Base-by-base conservation (phyloP, 2,113 vertebrate species). In the Eulacestoma nigropectus region DNA sequence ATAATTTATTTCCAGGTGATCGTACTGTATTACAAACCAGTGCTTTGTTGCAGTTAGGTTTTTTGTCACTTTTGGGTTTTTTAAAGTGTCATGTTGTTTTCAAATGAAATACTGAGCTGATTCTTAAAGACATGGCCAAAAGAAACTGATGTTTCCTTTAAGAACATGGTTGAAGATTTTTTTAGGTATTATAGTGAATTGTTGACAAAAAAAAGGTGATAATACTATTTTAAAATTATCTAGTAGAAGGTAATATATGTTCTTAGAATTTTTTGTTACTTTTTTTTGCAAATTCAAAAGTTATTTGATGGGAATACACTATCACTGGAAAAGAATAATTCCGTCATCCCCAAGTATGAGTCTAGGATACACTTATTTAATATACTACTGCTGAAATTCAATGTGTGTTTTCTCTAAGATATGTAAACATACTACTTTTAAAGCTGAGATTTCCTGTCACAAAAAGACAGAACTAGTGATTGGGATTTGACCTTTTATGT, bases 311-410 rank as follows among this genome's bases (percentile, higher is more conserved):
- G 17, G 11, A 55, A 37, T 32, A 50, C 8, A 9, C 16, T 59
- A 15, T 35, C 35, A 37, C 6, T 76, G 52, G 33, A 27, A 13
- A n/a, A 21, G 11, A 41, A 18, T 64, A 32, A 11, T 67, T 25
- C 63, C 23, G 21, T 29, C 2, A 7, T 12, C 3, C 11, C 1
- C 1, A 68, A 21, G 14, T n/a, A 17, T 11, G 5, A 30, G 9
- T 64, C 60, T 64, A 22, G 25, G 27, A 52, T 72, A 33, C 8
- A 29, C 60, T 68, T 46, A 37, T 23, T 67, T 72, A 50, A 42
- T 39, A 15, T 56, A 8, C 25, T 49, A 29, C 20, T 64, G 22
- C 35, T 79, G 21, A 67, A 72, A 68, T 11, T 83, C 49, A 52
- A 1, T 35, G 5, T 26, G 5, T 0, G 0, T 80, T 83, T 90